Base-by-base conservation (phyloP, 1,140 invertebrate genomes). In the Antheraea pernyi region DNA sequence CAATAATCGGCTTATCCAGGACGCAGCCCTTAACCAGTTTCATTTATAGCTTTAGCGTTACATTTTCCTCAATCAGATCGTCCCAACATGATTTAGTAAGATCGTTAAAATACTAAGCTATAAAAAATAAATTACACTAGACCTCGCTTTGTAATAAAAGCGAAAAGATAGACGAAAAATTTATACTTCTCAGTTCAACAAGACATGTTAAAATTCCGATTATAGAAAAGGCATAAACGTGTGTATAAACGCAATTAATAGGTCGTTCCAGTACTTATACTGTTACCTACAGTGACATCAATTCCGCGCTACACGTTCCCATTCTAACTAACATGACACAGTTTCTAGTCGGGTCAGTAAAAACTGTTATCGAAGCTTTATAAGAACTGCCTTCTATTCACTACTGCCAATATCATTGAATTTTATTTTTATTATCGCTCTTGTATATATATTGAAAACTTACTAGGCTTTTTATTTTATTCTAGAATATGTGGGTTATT, bases 271-370 rank as follows among this genome's bases (percentile, higher is more conserved):
- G 46, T 53, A n/a, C 46, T 53, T 53, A 16, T 53, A n/a, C 13
- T 6, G 16, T 16, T 53, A 53, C 11, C 11, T 53, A 53, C 16
- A 61, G 19, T 19, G 13, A 61, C 19, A 19, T 19, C 59, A 22
- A 18, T 61, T 61, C 59, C 7, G 13, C 11, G 46, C 46, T 9
- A n/a, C 46, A 53, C 16, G 46, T n/a, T 53, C 46, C 46, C 46
- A 16, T 53, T 53, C 46, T 53, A 53, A 53, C 46, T 13, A 53
- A 13, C 46, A 53, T 53, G 46, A 53, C 59, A 61, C 8, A 61
- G 59, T 61, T 61, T 53, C 59, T 13, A 19, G 59, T 8, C 30
- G 16, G 59, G 59, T 61, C 59, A 61, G 19, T 61, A 61, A 36
- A 61, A 61, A 61, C 11, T 11, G 46, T 53, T 53, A 53, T 53